phyloP scores from a whole-genome alignment of 2,888 invertebrate genomes.

The Tenthredo livida region DNA sequence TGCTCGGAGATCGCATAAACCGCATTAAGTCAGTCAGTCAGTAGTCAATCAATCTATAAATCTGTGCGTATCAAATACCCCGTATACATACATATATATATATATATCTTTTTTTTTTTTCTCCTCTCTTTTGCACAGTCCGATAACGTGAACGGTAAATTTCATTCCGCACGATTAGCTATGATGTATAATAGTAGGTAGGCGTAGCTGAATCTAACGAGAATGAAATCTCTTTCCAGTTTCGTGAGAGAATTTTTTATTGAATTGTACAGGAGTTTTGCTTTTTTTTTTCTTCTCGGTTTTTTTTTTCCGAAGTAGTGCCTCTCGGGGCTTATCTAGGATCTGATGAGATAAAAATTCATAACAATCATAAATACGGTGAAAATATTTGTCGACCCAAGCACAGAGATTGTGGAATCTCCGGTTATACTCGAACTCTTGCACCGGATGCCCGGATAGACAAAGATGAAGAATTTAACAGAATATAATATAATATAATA shows the following conservation, averaged over 20 bases:
- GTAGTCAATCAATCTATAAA: not conserved
- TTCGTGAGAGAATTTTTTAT: not conserved
- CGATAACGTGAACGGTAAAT: not conserved
- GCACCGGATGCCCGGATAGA: not conserved
- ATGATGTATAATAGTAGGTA: not conserved
- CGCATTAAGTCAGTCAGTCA: not conserved
- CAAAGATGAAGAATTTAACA: not conserved
- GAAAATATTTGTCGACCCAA: not conserved
- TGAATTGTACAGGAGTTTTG: not conserved
- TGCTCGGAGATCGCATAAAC: not conserved
- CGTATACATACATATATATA: not conserved
- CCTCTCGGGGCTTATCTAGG: not conserved
- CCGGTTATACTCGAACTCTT: not conserved
- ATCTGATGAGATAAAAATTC: not conserved
- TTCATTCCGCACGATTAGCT: not conserved
- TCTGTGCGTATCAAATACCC: not conserved
- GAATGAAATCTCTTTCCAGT: not conserved
- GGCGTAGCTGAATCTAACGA: not conserved
- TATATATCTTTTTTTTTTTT: not conserved
- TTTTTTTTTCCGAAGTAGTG: not conserved
- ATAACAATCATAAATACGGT: not conserved
- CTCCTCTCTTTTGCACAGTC: not conserved
- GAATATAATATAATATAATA: not conserved
- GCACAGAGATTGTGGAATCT: constrained; percentile 12
- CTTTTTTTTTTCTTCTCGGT: no score